Evolutionary conservation across 1,140 invertebrate species (phyloP).

Genomic region (Trichogramma pretiosum): DNA sequence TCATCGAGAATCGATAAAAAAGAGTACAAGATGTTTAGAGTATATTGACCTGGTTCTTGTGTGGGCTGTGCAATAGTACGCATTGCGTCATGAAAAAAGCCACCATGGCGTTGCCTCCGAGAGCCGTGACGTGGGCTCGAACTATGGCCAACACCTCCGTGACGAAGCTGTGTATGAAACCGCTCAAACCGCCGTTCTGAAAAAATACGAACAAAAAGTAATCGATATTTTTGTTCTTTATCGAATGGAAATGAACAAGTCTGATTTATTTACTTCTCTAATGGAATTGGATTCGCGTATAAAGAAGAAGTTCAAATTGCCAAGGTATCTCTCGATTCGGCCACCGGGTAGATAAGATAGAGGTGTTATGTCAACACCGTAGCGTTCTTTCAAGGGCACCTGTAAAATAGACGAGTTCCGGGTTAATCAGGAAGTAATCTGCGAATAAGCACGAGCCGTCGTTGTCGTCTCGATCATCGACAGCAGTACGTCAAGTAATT

Average conservation of each 20-base stretch:
- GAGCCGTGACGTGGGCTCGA: slow-evolving; percentile 80
- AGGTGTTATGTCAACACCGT: slow-evolving; percentile 78
- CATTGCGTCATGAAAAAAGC: slow-evolving; percentile 89
- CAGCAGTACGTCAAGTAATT: too few species aligned
- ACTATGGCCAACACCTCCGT: slow-evolving; percentile 86
- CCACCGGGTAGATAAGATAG: slow-evolving; percentile 73
- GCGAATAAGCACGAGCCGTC: too few species aligned
- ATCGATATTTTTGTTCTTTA: too few species aligned
- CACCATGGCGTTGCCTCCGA: slow-evolving; percentile 93
- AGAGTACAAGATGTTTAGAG: slow-evolving; percentile 5
- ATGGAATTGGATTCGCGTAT: slow-evolving; percentile 90
- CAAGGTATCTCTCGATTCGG: slow-evolving; percentile 74
- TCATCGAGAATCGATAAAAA: not conserved
- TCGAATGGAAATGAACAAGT: slow-evolving; percentile 4
- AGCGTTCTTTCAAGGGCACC: slow-evolving; percentile 55
- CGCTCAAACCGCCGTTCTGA: slow-evolving; percentile 77
- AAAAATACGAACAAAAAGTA: slow-evolving; percentile 13
- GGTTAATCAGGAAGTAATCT: too few species aligned
- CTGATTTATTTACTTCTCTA: slow-evolving; percentile 59
- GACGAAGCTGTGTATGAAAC: slow-evolving; percentile 88
- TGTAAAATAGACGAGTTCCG: slow-evolving; percentile 30
- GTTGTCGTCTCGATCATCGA: too few species aligned
- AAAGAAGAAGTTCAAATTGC: slow-evolving; percentile 91
- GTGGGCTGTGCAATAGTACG: slow-evolving; percentile 80
- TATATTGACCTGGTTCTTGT: slow-evolving; percentile 93